These are phyloP conservation scores for Tyria jacobaeae DNA, from an alignment of 2,888 invertebrate species.

Conservation along the genomic window DNA sequence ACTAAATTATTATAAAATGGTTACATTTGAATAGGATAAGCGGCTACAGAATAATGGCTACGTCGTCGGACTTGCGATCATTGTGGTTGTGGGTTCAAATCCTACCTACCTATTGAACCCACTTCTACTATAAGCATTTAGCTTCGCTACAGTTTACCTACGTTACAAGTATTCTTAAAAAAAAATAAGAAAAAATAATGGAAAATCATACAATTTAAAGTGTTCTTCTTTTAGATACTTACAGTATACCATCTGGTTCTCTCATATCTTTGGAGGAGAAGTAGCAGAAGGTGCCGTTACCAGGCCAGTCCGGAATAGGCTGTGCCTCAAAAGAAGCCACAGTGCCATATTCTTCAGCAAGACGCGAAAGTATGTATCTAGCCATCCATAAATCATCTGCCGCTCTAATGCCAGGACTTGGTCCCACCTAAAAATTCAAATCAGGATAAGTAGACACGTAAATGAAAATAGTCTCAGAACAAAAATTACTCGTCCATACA, in stretches of 20 bases:
- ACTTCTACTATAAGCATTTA: no score
- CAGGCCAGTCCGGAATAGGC: slow-evolving; percentile 95
- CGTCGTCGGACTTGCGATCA: no score
- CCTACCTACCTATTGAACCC: no score
- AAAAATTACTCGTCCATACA: no score
- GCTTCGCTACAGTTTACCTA: no score
- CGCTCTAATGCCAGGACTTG: slow-evolving; percentile 92
- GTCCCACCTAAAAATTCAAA: slow-evolving; percentile 89
- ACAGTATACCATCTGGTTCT: slow-evolving; percentile 91
- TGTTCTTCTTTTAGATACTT: slow-evolving; percentile 46
- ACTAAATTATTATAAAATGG: no score
- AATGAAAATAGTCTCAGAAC: not conserved
- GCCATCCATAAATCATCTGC: slow-evolving; percentile 97
- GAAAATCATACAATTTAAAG: no score
- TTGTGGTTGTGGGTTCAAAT: no score
- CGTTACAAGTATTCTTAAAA: no score
- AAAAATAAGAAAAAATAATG: no score
- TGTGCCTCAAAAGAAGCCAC: slow-evolving; percentile 90
- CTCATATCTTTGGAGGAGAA: slow-evolving; percentile 96
- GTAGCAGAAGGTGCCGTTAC: slow-evolving; percentile 95
- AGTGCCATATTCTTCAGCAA: slow-evolving; percentile 95
- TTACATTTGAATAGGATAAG: no score
- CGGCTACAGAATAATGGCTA: no score
- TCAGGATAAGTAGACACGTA: not conserved
- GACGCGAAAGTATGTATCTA: slow-evolving; percentile 92